Evolutionary conservation across 2,797 vertebrate species (phyloP), one percentile per base, ranked within the genome.

Genomic region (Menidia menidia): DNA sequence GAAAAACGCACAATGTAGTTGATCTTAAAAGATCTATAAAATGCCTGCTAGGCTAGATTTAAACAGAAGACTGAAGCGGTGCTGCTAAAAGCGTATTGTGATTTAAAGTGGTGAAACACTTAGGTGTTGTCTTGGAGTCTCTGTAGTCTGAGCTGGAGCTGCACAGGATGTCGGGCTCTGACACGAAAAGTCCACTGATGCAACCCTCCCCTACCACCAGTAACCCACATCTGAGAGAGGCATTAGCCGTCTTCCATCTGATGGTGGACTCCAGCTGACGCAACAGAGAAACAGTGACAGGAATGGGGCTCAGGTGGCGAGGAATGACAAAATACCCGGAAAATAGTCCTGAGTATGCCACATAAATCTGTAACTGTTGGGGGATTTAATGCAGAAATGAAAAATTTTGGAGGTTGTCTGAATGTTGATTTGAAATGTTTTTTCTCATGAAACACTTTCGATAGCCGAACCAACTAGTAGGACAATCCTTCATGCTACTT

Each of bases 161-260:
- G 43, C 64, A 50, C 71, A 73, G 58, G 42, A 64, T 16, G 3
- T 58, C 3, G 19, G 70, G 75, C 72, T 86, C 75, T 84, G 72
- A 89, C 78, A 78, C 70, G 62, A 60, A 71, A 84, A 71, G 71
- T 83, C 83, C 62, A 73, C 73, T 89, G 86, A 90, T 2, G 85
- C 89, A 91, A 92, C 84, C 81, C 64, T 67, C 60, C 77, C 50
- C 75, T 59, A 55, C 73, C 75, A 81, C 83, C 78, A 80, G 89
- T 73, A 89, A 88, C 77, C 75, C 68, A 81, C 77, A 87, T 87
- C 84, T 83, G 73, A 89, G 67, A 86, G 70, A 88, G 82, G 83
- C 84, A 87, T 89, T 86, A 87, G 80, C 77, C 85, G 84, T 88
- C 88, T 92, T 92, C 93, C 92, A 91, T 91, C 92, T 93, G 84